Evolutionary conservation across 2,113 vertebrate genomes (phyloP), one percentile per base, ranked within the genome.

Genomic region (Baryphthengus martii): DNA sequence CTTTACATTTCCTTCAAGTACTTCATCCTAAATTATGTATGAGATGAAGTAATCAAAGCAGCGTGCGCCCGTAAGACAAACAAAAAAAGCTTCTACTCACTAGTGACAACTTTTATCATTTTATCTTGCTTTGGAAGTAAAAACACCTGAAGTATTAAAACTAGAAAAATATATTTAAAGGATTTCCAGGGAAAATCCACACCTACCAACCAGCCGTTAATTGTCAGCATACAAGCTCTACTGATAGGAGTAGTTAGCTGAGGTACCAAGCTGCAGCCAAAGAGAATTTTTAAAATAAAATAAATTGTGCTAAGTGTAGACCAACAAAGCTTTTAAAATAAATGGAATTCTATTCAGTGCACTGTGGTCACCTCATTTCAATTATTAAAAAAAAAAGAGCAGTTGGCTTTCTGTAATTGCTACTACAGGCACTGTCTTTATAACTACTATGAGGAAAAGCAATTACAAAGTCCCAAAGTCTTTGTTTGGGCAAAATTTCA

Each of bases 401-500:
- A 67, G 76, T 61, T 85, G 96, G 72, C 95, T 85, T 81, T 93
- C 80, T 81, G 68, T 37, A 87, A 89, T 42, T 81, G 90, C 83
- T 78, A 35, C 90, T 59, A 74, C 52, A 86, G 83, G 85, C 85
- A 84, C 31, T 58, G 62, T 58, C 88, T 81, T 89, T 88, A 66
- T 65, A 81, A 89, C 83, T 93, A 11, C 11, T 31, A 4, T 4
- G 9, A 53, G 40, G 90, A 61, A 86, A 92, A 67, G 93, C 86
- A 92, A 88, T 81, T 56, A 89, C 73, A 94, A 80, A 89, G 53
- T 47, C 33, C 76, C 86, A 18, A 85, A 91, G 83, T 47, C 82
- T 93, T 94, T 94, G 28, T 86, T 78, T 84, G 83, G 90, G 88
- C 88, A 96, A 88, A 63, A 81, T 90, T 94, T 97, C 93, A 96